Evolutionary conservation across 2,113 vertebrate genomes (phyloP).

Genomic region (Myrmecophaga tridactyla): DNA sequence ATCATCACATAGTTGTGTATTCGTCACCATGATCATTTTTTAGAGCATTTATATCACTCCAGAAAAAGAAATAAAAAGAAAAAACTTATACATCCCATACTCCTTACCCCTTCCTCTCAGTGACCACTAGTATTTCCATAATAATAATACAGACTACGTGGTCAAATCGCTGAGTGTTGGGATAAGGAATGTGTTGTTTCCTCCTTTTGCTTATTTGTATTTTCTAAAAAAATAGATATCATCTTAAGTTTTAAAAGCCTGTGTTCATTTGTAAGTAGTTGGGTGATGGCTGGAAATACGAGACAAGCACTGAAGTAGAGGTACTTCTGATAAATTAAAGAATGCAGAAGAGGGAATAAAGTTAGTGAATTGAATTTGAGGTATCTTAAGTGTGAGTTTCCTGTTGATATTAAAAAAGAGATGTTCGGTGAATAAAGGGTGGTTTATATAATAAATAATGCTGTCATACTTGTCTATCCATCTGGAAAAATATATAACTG

Average conservation of each 20-base stretch:
- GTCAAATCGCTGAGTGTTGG: not conserved
- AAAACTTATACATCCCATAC: too few species aligned
- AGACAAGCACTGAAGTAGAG: not conserved
- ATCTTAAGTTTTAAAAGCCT: not conserved
- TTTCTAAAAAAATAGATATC: not conserved
- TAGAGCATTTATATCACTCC: too few species aligned
- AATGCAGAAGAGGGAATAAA: not conserved
- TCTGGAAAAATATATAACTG: not conserved
- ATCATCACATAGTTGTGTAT: too few species aligned
- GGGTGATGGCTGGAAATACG: not conserved
- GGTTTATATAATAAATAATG: not conserved
- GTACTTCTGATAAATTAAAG: not conserved
- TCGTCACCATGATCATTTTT: too few species aligned
- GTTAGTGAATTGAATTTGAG: not conserved
- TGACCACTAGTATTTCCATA: too few species aligned
- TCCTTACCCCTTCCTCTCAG: too few species aligned
- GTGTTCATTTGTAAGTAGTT: not conserved
- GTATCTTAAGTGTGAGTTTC: not conserved
- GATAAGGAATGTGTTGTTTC: not conserved
- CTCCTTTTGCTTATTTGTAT: not conserved
- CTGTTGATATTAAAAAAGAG: not conserved
- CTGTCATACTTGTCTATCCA: not conserved
- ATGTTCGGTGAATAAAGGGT: not conserved
- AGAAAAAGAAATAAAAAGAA: too few species aligned
- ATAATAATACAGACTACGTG: too few species aligned